Conservation (phyloP, 2,888 invertebrate genomes). For the Scaptomyza caliginosa region DNA sequence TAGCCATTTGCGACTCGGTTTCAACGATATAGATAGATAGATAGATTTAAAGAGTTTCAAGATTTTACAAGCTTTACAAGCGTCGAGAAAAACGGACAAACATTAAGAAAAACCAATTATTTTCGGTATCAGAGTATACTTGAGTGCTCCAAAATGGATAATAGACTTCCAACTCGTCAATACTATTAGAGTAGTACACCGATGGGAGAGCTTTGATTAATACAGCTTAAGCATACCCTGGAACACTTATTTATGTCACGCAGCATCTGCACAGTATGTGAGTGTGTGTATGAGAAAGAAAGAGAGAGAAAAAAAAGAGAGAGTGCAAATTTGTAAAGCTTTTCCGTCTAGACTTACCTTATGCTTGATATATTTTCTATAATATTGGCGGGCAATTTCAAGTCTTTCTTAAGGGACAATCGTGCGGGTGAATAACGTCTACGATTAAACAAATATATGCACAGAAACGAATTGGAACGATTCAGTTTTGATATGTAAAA, state of each 20-base stretch:
- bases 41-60: too few species aligned
- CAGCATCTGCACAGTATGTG: conserved; percentile 20
- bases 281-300: conserved; percentile 11
- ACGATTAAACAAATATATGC: conserved; percentile 79
- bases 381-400: conserved; percentile 91
- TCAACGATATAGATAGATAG: too few species aligned
- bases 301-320: background rate
- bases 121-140: too few species aligned
- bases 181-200: background rate
- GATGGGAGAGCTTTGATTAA: background rate
- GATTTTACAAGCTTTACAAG: too few species aligned
- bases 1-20: too few species aligned
- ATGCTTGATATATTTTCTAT: conserved; percentile 90
- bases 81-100: too few species aligned
- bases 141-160: too few species aligned
- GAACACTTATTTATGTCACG: background rate
- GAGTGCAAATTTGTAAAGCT: conserved; percentile 17
- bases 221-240: background rate
- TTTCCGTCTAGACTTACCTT: conserved; percentile 86
- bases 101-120: too few species aligned
- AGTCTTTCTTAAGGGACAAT: conserved; percentile 92
- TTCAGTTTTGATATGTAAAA: conserved; percentile 54
- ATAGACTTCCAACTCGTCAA: too few species aligned
- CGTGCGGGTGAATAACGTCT: conserved; percentile 94
- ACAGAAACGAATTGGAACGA: conserved; percentile 69